These are phyloP conservation scores for Drosophila niveifrons DNA, from an alignment of 2,888 invertebrate species.

Conservation along the genomic window DNA sequence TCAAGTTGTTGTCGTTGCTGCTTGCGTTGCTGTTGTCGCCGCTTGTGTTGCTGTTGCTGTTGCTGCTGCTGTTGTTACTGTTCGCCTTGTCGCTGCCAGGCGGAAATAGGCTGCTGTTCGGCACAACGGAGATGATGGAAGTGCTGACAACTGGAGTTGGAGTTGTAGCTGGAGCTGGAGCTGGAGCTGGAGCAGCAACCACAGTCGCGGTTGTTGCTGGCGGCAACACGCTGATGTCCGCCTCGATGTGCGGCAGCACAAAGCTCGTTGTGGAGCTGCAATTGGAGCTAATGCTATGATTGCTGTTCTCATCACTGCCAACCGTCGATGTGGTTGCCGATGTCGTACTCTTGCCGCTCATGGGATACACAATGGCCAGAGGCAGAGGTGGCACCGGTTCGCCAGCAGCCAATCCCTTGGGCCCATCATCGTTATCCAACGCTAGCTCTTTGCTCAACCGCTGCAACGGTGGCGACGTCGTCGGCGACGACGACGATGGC, in stretches of 20 bases:
- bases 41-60: neutral
- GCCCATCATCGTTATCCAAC: neutral
- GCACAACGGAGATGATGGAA: neutral
- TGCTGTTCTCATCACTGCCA: neutral
- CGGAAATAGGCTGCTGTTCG: neutral
- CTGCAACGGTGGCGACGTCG: neutral
- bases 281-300: neutral
- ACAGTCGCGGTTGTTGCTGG: neutral
- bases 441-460: neutral
- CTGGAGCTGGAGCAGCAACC: neutral
- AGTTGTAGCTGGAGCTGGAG: neutral
- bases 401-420: neutral
- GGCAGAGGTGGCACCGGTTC: slow-evolving; percentile 27
- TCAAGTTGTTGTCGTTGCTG: too few species aligned
- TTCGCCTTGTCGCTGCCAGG: neutral
- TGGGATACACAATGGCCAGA: slow-evolving; percentile 59
- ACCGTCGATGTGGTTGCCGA: neutral
- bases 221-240: slow-evolving; percentile 8
- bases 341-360: neutral
- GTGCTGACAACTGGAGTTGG: neutral
- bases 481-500: neutral
- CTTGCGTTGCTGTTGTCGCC: neutral
- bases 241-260: neutral
- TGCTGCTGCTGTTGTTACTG: neutral
- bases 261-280: neutral